A percentile compares a stretch with the other conserved stretches of the same genome.
These are phyloP conservation scores for Rhabditoides inermis DNA, from an alignment of 2,888 invertebrate species.

Conservation along the genomic window DNA sequence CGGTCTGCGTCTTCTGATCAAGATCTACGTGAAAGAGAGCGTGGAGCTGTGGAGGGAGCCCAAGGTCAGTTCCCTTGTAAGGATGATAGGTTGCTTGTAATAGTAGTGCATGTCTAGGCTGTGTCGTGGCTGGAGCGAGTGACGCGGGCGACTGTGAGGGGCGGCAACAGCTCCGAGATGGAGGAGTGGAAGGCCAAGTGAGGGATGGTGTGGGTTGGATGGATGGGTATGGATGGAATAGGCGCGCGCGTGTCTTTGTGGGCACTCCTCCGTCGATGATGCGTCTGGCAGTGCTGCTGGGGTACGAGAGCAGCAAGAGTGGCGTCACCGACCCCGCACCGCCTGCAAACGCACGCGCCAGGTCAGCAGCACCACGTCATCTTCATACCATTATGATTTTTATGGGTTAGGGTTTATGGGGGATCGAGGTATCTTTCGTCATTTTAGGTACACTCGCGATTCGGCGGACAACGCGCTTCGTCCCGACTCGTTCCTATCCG, in stretches of 20 bases:
- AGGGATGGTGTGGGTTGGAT: neutral
- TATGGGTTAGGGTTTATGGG: no score
- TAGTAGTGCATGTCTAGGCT: no score
- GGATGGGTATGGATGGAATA: conserved; percentile 6
- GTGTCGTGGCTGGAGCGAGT: conserved; percentile 69
- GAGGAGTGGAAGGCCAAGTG: conserved; percentile 20
- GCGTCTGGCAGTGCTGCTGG: conserved; percentile 31
- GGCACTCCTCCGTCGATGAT: conserved; percentile 28
- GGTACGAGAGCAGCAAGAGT: conserved; percentile 7
- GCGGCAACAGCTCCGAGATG: conserved; percentile 7
- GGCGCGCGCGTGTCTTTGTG: conserved; percentile 20
- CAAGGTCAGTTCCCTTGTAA: neutral
- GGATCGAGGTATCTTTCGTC: no score
- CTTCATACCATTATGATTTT: no score
- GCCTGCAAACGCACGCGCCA: conserved; percentile 13
- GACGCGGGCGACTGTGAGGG: conserved; percentile 14
- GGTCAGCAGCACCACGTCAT: no score
- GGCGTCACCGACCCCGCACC: conserved; percentile 22
- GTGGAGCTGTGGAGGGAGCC: conserved; percentile 72
- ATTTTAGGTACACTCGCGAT: no score
- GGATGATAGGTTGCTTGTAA: conserved; percentile 51
- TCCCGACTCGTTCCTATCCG: conserved; percentile 2
- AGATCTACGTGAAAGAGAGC: conserved; percentile 66
- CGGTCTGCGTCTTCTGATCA: conserved; percentile 66
- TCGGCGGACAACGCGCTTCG: no score